Conservation (phyloP, 2,797 vertebrate genomes). For the Xenops minutus region DNA sequence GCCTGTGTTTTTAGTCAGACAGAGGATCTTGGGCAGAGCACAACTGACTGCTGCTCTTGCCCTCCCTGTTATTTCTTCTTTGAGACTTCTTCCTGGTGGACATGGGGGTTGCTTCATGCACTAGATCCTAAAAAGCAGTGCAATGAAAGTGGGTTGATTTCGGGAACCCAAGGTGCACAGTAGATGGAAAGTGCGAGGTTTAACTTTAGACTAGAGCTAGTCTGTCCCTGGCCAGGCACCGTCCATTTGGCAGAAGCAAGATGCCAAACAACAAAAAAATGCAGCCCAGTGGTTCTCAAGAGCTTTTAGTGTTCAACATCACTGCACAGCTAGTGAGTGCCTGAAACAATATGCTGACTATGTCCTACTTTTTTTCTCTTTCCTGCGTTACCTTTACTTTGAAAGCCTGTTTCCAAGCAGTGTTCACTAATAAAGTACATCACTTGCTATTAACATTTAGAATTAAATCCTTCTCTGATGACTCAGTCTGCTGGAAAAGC, state of each 20-base stretch:
- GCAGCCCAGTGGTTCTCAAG: not conserved
- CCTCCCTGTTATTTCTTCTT: not conserved
- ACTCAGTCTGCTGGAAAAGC: not conserved
- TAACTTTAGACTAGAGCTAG: not conserved
- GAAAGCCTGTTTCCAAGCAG: not conserved
- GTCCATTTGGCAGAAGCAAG: not conserved
- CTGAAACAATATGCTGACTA: not conserved
- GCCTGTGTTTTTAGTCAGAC: not conserved
- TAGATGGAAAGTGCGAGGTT: not conserved
- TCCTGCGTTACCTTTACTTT: not conserved
- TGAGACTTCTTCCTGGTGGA: not conserved
- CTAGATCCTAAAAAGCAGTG: not conserved
- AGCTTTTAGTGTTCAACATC: not conserved
- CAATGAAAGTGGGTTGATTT: not conserved
- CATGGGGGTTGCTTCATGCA: accelerated
- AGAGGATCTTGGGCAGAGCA: not conserved
- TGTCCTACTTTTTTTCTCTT: not conserved
- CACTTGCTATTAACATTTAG: not conserved
- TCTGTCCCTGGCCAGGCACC: not conserved
- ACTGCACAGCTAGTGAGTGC: not conserved
- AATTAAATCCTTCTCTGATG: not conserved
- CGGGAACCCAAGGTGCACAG: accelerated
- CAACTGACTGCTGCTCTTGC: not conserved
- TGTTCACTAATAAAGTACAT: not conserved
- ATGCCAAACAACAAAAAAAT: not conserved